Evolutionary conservation across 1,140 invertebrate genomes (phyloP), one percentile per base, ranked within the genome.

Genomic region (Drosophila sp.): DNA sequence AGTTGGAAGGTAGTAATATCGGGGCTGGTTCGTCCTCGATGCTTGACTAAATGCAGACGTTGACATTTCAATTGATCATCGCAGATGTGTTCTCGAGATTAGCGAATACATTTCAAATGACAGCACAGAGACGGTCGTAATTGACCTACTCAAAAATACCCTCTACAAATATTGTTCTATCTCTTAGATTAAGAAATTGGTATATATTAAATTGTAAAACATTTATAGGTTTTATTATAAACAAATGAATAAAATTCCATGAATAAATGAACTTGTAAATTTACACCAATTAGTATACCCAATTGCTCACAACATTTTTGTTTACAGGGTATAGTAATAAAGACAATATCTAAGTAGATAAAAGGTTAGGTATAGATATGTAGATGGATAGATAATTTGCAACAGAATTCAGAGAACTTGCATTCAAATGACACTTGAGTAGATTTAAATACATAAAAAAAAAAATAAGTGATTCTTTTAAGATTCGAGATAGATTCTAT

Each of bases 1-100:
- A 67, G 53, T 51, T 48, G 21, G 14, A 51, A n/a, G n/a, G n/a
- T 13, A 46, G 34, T 25, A 36, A 57, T 50, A 21, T 38, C 53
- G 29, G 48, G 54, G 45, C 41, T 43, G 36, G 46, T 38, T 54
- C 29, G 45, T 63, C 48, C 25, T 29, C 11, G 32, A 25, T 29
- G 34, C 25, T 38, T 46, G 32, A 13, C 59, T 40, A 48, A 71
- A 38, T 54, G 53, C 51, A 45, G 21, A 40, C 48, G 51, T 21
- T 84, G 81, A 77, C 78, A 84, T 73, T 58, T 46, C 77, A 80
- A 84, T 83, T 69, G 73, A 77, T 78, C 56, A 76, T 59, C 40
- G 64, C 80, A 84, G 80, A 84, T 84, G 77, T 61, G 11, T 13
- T 36, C 53, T 56, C 18, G 48, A 78, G 80, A 84, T 76, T 54